Evolutionary conservation across 2,113 vertebrate species (phyloP).

Genomic region (Shinisaurus crocodilurus): DNA sequence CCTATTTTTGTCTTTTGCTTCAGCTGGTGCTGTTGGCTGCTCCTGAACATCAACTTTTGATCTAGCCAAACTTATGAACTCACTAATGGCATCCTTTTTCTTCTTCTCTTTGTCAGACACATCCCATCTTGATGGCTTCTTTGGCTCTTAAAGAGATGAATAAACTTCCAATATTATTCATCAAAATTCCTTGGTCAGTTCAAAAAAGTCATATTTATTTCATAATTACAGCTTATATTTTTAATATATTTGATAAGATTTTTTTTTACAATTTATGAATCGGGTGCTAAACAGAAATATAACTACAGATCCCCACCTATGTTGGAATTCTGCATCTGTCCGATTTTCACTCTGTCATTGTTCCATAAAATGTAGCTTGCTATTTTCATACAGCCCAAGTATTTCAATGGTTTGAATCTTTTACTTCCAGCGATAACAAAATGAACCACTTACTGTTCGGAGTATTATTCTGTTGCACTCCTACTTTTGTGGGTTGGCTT

Average conservation of each 20-base stretch:
- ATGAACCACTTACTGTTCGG: constrained; percentile 72
- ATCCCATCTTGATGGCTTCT: constrained; percentile 92
- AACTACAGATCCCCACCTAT: neutral
- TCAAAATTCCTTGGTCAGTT: neutral
- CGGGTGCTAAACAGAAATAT: neutral
- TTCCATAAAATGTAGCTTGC: neutral
- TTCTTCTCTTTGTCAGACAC: constrained; percentile 76
- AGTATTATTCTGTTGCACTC: constrained; percentile 32
- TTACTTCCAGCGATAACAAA: neutral
- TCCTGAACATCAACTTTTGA: constrained; percentile 71
- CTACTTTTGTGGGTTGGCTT: constrained; percentile 49
- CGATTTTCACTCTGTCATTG: neutral
- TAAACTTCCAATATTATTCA: neutral
- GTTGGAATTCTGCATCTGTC: neutral
- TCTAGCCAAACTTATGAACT: constrained; percentile 81
- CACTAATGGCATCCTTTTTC: constrained; percentile 80
- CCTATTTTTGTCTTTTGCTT: constrained; percentile 16
- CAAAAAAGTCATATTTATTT: no score
- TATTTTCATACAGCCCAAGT: neutral
- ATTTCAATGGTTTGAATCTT: neutral
- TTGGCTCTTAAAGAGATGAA: constrained; percentile 71
- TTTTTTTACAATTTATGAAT: neutral
- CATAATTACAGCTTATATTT: constrained; percentile 2
- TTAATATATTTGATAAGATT: neutral
- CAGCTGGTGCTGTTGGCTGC: constrained; percentile 42